Evolutionary conservation across 1,140 invertebrate genomes (phyloP), one percentile per base, ranked within the genome.

Genomic region (Anastatus disparis): DNA sequence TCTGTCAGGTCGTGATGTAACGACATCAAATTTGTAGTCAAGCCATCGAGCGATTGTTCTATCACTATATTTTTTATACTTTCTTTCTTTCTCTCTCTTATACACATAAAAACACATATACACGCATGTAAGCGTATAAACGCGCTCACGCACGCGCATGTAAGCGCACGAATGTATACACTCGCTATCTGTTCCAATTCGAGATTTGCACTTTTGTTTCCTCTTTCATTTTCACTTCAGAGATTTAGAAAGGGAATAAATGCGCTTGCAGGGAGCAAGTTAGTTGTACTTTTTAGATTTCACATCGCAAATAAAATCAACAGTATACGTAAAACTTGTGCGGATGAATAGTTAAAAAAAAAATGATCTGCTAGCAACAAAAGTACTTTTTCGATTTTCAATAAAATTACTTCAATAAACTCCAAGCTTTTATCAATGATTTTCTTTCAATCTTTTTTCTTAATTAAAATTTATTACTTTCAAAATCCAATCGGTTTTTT

Each of bases 1-100:
- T 78, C 78, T 78, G 73, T 81, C 75, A 78, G 74, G 76, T 77
- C 75, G 68, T 74, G 71, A 75, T 75, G 74, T 79, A 78, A 79
- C 76, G 65, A 76, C 68, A 52, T 74, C 17, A 67, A 74, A 78
- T 79, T 73, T 73, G 70, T 35, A 67, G 56, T 71, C 69, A 53
- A 70, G 71, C 38, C 63, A 65, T 74, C 69, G 63, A 70, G 66
- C 66, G 52, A 73, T 69, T 61, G 74, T 15, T 55, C n/a, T 17
- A 55, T 62, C 24, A 27, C 31, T 50, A 9, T 44, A 1, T 12
- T 7, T n/a, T 1, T 26, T 29, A n/a, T 22, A 17, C 24, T 17
- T 3, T 61, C 40, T 15, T 13, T 26, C 24, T 48, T 27, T 48
- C 29, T 42, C 29, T 27, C 46, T 50, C 46, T 50, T 46, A 9